These are phyloP conservation scores for Cyrtonyx montezumae DNA, from an alignment of 2,113 vertebrate genomes.

Conservation along the genomic window DNA sequence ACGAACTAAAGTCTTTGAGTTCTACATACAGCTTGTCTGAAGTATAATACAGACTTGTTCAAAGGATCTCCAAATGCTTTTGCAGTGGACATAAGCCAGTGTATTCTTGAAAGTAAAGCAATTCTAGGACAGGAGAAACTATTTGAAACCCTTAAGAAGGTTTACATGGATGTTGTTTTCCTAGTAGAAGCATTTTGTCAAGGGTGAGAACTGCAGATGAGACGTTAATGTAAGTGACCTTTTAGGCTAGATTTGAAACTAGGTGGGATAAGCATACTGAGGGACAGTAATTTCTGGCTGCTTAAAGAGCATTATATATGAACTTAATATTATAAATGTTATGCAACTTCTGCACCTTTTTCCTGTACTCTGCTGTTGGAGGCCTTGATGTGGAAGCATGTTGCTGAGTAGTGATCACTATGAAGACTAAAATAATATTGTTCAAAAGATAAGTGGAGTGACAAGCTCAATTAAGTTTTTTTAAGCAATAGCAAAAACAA, in stretches of 20 bases:
- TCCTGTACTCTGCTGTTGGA: neutral
- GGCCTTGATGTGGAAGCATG: neutral
- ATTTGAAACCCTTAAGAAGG: neutral
- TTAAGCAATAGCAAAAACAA: neutral
- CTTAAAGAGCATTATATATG: neutral
- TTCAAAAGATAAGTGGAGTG: neutral
- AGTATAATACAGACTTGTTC: fast-evolving
- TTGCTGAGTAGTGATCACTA: neutral
- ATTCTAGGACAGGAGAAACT: neutral
- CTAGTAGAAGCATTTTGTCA: neutral
- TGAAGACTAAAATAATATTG: neutral
- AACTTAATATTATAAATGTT: neutral
- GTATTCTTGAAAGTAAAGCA: neutral
- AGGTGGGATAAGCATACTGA: neutral
- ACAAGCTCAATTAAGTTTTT: neutral
- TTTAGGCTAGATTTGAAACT: neutral
- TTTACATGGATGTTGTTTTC: fast-evolving
- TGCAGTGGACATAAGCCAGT: neutral
- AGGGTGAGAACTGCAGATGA: neutral
- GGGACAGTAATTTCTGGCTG: neutral
- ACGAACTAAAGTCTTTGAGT: neutral
- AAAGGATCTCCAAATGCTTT: neutral
- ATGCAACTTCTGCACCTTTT: neutral
- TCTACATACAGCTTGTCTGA: neutral
- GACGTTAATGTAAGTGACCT: neutral